Conservation (phyloP, 35 echinoderm and acorn worm genomes). For the Ophioderma brevispina region DNA sequence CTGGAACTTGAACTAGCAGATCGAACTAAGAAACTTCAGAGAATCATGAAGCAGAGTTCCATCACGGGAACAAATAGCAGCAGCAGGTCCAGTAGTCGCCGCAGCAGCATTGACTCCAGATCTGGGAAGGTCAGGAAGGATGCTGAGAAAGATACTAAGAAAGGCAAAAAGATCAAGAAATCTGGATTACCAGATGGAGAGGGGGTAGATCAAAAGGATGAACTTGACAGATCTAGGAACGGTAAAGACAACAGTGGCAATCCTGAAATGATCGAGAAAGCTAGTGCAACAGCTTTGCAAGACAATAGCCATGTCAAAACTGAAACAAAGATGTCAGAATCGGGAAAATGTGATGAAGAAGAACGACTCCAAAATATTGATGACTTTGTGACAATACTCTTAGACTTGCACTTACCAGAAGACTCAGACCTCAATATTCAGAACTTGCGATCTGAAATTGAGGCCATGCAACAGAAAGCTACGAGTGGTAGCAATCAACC, state of each 20-base stretch:
- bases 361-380: background rate
- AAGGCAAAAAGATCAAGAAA: background rate
- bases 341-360: background rate
- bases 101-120: background rate
- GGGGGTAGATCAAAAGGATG: no score
- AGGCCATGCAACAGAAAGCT: background rate
- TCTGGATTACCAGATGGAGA: no score
- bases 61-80: background rate
- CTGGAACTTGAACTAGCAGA: background rate
- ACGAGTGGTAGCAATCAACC: background rate
- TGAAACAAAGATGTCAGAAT: no score
- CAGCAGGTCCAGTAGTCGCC: background rate
- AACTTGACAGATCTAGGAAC: no score
- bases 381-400: background rate
- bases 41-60: background rate
- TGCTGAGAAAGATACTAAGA: background rate
- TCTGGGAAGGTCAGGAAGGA: no score
- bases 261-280: no score
- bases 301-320: no score
- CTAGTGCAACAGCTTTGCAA: no score
- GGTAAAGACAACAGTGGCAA: no score
- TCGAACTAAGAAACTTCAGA: background rate
- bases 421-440: background rate
- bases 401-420: background rate
- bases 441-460: background rate